These are phyloP conservation scores for Orchesella cincta DNA, from an alignment of 1,140 invertebrate species.

Conservation along the genomic window DNA sequence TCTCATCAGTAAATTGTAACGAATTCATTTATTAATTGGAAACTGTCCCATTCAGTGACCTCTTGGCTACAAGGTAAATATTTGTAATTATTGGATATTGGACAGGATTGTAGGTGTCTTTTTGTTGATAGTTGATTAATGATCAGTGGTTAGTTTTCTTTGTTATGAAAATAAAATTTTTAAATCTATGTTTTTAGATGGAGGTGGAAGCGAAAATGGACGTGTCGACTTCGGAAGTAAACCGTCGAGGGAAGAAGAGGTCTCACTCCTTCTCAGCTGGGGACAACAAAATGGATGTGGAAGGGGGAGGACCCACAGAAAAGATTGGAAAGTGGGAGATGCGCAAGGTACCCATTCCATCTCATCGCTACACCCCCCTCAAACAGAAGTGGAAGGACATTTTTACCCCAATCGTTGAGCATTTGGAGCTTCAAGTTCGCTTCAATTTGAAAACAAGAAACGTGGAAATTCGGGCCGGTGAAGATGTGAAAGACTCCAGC, in stretches of 20 bases:
- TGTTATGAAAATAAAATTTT: no score
- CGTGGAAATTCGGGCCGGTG: constrained; percentile 78
- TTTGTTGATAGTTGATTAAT: no score
- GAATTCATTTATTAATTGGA: no score
- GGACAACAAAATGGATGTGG: not conserved
- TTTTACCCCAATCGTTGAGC: constrained; percentile 92
- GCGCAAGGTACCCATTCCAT: constrained; percentile 67
- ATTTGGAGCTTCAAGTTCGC: constrained; percentile 88
- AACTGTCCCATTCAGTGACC: no score
- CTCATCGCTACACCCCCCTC: constrained; percentile 83
- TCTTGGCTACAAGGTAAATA: no score
- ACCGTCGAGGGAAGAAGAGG: not conserved
- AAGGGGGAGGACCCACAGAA: not conserved
- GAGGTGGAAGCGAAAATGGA: not conserved
- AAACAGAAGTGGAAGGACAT: constrained; percentile 98
- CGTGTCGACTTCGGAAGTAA: not conserved
- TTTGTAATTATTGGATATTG: no score
- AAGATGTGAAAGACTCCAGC: constrained; percentile 81
- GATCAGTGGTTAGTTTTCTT: no score
- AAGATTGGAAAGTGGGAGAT: constrained; percentile 54
- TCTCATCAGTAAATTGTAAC: no score
- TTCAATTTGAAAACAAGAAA: constrained; percentile 91
- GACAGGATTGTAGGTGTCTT: no score
- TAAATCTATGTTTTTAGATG: not conserved
- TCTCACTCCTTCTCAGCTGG: not conserved